These are phyloP conservation scores for Pseudoatta argentina DNA, from an alignment of 1,140 invertebrate genomes.

Conservation along the genomic window DNA sequence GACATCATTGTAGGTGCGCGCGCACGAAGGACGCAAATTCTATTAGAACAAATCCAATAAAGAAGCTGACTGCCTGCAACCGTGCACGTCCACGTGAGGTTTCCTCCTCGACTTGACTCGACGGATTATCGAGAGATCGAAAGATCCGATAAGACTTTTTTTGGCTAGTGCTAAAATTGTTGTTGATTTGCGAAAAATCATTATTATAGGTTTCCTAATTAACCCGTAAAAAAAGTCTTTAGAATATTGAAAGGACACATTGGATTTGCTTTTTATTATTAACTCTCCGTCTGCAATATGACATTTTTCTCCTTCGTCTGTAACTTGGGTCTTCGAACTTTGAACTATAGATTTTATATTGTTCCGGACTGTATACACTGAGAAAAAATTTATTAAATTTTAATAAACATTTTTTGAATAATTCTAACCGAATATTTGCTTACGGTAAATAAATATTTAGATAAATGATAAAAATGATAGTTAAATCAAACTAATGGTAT, in stretches of 20 bases:
- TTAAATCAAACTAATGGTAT: too few species aligned
- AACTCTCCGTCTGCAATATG: too few species aligned
- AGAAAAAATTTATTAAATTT: too few species aligned
- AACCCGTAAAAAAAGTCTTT: background rate
- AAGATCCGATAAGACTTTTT: slow-evolving; percentile 6
- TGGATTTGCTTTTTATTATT: background rate
- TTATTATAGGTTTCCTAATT: background rate
- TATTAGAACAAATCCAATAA: slow-evolving; percentile 72
- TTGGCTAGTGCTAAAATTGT: background rate
- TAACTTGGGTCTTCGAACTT: too few species aligned
- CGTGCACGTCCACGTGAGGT: slow-evolving; percentile 48
- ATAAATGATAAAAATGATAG: too few species aligned
- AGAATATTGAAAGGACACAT: background rate
- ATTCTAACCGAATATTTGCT: too few species aligned
- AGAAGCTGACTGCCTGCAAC: slow-evolving; percentile 51
- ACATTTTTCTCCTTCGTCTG: too few species aligned
- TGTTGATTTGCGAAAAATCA: background rate
- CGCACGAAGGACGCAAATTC: slow-evolving; percentile 52
- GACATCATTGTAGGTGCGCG: slow-evolving; percentile 37
- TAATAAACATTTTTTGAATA: too few species aligned
- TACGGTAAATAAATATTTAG: too few species aligned
- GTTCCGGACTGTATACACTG: too few species aligned
- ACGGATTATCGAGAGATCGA: slow-evolving; percentile 44
- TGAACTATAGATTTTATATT: too few species aligned
- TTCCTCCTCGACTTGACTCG: slow-evolving; percentile 47